Evolutionary conservation across 2,113 vertebrate genomes (phyloP), one percentile per base, ranked within the genome.

Genomic region (Erythrocercus mccallii): DNA sequence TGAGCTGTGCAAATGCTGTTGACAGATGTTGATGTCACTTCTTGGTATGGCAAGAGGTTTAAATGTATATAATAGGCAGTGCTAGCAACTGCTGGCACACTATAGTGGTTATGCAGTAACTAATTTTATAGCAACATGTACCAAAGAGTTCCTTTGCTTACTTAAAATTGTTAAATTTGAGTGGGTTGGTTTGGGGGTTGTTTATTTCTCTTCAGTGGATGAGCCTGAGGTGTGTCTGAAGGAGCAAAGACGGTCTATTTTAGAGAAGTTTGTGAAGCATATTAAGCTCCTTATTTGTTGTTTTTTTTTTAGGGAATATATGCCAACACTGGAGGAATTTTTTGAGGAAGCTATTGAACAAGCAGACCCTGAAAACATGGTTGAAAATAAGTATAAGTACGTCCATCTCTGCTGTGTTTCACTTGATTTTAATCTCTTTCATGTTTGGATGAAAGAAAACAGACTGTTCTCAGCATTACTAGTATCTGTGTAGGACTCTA

Each of bases 281-380:
- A 21, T 84, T 86, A 74, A 90, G 11, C 9, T 72, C 16, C 6
- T 50, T 65, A 11, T 66, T 97, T 28, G 95, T 65, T 57, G 78
- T 60, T 33, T 81, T 61, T 80, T 64, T n/a, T 31, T 40, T 45
- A 99, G 99, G 96, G 99, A 99, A 96, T 99, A 99, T 86, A 99
- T 99, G 99, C 99, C 99, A 15, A 99, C 99, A 0, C 93, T 99
- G 96, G 99, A 99, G 73, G 99, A 99, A 44, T 99, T 99, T 95
- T 99, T 99, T 86, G 98, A 99, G 53, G 99, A 99, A 96, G 99
- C 99, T 78, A 99, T 99, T 84, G 99, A 99, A 85, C 99, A 99
- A 96, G 99, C 99, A 13, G 99, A 99, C 86, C 99, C 99, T 44
- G 98, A 98, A 87, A 99, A 99, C 95, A 99, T 99, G 99, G 99